Evolutionary conservation across 2,113 vertebrate species (phyloP), one percentile per base, ranked within the genome.

Genomic region (Notothenia rossii): DNA sequence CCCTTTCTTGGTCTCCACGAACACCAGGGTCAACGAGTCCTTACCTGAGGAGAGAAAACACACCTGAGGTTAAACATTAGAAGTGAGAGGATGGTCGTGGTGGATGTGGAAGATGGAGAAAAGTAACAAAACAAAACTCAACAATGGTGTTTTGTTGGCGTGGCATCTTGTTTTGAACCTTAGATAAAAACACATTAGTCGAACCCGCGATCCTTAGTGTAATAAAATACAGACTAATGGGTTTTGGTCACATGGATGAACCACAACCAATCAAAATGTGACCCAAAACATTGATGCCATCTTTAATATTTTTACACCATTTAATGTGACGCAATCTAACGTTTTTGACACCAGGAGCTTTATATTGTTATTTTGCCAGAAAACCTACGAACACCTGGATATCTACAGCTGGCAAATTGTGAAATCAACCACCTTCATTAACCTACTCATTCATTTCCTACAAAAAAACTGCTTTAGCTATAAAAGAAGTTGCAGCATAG

Each of bases 1-100:
- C 4, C 98, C 98, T 81, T 99, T 99, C 91, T 99, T 99, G 75
- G 98, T 99, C 93, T 99, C 98, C 94, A 99, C 98, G 0, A 99
- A 99, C 71, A 99, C 98, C 91, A 99, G 89, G 4, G 98, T 99
- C 90, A 99, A 84, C 2, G 97, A 99, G 86, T 99, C 97, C 82
- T 98, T 97, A 40, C 98, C 98, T 99, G 82, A n/a, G 14, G 15
- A 67, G 43, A 75, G 56, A 62, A 46, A 54, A 36, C 7, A 72
- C 55, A 0, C 4, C 3, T 5, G 18, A 62, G 11, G 29, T 83
- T 64, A 80, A 43, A 12, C 18, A 6, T 33, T 33, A 33, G 63
- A 45, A n/a, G 33, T 2, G 53, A 29, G 10, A 13, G 11, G 59
- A 51, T 3, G 1, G 15, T 62, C 6, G 4, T 29, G 4, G 12